Conservation (phyloP, 2,797 vertebrate genomes). For the Tauraco hartlaubi region DNA sequence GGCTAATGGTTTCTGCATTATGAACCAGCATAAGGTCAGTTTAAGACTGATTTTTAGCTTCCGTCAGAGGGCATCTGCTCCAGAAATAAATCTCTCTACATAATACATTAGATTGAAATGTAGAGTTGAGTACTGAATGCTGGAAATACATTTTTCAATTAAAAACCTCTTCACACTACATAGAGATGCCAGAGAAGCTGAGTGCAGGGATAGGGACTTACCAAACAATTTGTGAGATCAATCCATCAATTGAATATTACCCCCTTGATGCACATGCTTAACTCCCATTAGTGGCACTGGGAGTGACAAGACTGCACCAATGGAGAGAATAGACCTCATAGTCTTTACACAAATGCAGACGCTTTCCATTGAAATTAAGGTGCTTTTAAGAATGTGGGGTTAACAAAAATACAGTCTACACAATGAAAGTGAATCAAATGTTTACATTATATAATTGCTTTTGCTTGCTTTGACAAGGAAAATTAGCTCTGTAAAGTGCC, state of each 20-base stretch:
- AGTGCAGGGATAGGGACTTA: not conserved
- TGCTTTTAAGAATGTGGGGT: conserved; percentile 36
- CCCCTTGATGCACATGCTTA: conserved; percentile 19
- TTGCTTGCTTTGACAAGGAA: conserved; percentile 55
- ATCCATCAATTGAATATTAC: conserved; percentile 8
- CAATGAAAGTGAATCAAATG: conserved; percentile 59
- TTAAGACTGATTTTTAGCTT: conserved; percentile 15
- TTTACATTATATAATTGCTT: conserved; percentile 73
- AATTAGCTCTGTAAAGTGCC: conserved; percentile 51
- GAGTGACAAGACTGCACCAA: not conserved
- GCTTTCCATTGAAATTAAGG: conserved; percentile 52
- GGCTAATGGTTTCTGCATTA: conserved; percentile 31
- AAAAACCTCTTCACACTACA: conserved; percentile 26
- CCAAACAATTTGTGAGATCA: conserved; percentile 40
- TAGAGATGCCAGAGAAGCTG: not conserved
- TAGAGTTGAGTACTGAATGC: not conserved
- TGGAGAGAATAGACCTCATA: not conserved
- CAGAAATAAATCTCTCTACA: conserved; percentile 36
- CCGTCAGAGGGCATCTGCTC: conserved; percentile 8
- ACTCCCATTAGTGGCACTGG: conserved; percentile 52
- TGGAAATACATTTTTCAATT: conserved; percentile 20
- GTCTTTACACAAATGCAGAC: conserved; percentile 15
- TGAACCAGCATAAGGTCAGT: conserved; percentile 24
- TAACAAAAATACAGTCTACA: conserved; percentile 53
- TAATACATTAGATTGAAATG: conserved; percentile 14